Base-by-base conservation (phyloP, 2,888 invertebrate genomes). In the Sipha maydis region DNA sequence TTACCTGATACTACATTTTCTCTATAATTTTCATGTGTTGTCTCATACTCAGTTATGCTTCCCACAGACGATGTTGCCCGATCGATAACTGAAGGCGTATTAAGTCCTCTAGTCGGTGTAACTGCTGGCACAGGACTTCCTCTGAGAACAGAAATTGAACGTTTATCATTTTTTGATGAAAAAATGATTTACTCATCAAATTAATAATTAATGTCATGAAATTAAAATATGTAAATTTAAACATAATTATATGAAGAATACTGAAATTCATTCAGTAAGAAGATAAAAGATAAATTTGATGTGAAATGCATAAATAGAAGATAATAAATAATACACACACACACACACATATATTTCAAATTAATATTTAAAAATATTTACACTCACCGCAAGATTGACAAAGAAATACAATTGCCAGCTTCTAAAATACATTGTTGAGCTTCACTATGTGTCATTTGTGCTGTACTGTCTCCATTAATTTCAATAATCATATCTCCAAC, bases 401-500 rank as follows among this genome's bases (percentile, higher is more conserved):
- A 92, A 89, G 93, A 94, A 90, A 98, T 94, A 89, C 93, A 93
- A 91, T 96, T 95, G 83, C 95, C 96, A 48, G 95, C 95, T 85
- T 94, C 92, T 82, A 94, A 92, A 90, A 98, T 95, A 89, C 94
- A 93, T 90, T 95, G 94, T 91, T 96, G 95, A 3, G 96, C 96
- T 90, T 95, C 95, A 75, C 95, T 95, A 91, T 97, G 97, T 19
- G 95, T 94, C 92, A 97, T 92, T 75, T 93, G 93, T 84, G 94
- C 93, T 17, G 96, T 94, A 79, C 94, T 93, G 69, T 93, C 93
- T 89, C 95, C 95, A 91, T 96, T 96, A 90, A 98, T 95, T 90
- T 94, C 94, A 69, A 96, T 93, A 90, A 99, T 94, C 69, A 95
- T 93, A 92, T 99, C 98, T n/a, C 97, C 97, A 25, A 95, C 94